phyloP scores from a whole-genome alignment of 2,888 invertebrate genomes.

The Macrophya alboannulata region DNA sequence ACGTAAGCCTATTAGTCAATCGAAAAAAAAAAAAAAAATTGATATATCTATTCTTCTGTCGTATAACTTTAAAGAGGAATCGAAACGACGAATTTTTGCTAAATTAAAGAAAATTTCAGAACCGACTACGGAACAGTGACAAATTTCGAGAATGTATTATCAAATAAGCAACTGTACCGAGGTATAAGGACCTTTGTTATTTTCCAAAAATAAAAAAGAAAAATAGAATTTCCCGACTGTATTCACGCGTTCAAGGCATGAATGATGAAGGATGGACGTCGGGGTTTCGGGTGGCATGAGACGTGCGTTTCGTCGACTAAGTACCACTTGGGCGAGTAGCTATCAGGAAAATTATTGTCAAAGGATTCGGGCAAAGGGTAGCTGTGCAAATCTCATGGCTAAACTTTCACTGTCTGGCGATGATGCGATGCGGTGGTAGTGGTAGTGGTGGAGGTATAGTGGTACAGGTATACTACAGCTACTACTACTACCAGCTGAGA shows the following conservation, averaged over 20 bases:
- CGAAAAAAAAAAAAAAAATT: background rate
- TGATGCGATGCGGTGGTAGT: background rate
- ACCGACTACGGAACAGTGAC: no score
- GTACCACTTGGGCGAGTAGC: constrained; percentile 37
- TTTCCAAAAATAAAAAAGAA: background rate
- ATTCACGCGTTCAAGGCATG: background rate
- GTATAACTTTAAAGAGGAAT: background rate
- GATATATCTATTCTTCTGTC: background rate
- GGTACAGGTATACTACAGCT: no score
- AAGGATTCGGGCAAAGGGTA: constrained; percentile 41
- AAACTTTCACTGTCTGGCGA: constrained; percentile 24
- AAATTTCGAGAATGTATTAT: background rate
- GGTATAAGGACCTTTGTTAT: background rate
- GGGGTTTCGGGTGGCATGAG: constrained; percentile 25
- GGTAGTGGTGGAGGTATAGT: background rate
- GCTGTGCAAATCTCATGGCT: constrained; percentile 15
- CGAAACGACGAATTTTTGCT: background rate
- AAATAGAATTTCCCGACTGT: background rate
- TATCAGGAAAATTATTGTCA: constrained; percentile 50
- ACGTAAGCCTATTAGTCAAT: constrained; percentile 30
- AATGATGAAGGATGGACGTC: background rate
- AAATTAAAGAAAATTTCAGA: no score
- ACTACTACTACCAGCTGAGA: background rate
- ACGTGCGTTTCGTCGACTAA: constrained; percentile 30
- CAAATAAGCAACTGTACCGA: background rate